Evolutionary conservation across 2,888 invertebrate species (phyloP), one percentile per base, ranked within the genome.

Genomic region (Ichneumoninae sp.): DNA sequence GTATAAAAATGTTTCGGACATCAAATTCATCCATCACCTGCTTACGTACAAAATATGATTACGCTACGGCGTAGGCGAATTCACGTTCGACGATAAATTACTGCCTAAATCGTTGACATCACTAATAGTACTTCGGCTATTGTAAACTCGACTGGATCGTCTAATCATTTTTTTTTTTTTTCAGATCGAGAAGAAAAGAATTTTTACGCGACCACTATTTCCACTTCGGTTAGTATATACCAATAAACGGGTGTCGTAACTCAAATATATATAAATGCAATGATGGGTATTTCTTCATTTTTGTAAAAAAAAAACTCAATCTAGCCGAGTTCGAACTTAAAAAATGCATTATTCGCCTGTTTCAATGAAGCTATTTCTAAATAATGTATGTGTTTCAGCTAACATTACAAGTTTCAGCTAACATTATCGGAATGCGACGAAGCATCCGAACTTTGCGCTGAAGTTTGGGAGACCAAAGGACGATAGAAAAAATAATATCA

Each of bases 1-100:
- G 36, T 81, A 66, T 44, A 81, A 81, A 77, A 77, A 65, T 36
- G 47, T 66, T 60, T 65, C n/a, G n/a, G 70, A 36, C 69, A 44
- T 1, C 50, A 50, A 74, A 71, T 68, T 73, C 66, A 68, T 81
- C 73, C 54, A 47, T 63, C 74, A 30, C 44, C 33, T 8, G 73
- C 69, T 77, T 36, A 66, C 76, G 66, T 79, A 79, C 66, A 75
- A 82, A 75, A 81, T 36, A 60, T 76, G 36, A 63, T 60, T 60
- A n/a, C 50, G 63, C 30, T 77, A 63, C 73, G 13, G 26, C n/a
- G n/a, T 10, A 30, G 22, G 50, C 30, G 3, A 65, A 16, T 73
- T 22, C 47, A 47, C 36, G 63, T 50, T 47, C 33, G 57, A 65
- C 44, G 47, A 63, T 40, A 78, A 60, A 36, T 60, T 44, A 63